Conservation (phyloP, 2,113 vertebrate species). For the Vulpes lagopus region DNA sequence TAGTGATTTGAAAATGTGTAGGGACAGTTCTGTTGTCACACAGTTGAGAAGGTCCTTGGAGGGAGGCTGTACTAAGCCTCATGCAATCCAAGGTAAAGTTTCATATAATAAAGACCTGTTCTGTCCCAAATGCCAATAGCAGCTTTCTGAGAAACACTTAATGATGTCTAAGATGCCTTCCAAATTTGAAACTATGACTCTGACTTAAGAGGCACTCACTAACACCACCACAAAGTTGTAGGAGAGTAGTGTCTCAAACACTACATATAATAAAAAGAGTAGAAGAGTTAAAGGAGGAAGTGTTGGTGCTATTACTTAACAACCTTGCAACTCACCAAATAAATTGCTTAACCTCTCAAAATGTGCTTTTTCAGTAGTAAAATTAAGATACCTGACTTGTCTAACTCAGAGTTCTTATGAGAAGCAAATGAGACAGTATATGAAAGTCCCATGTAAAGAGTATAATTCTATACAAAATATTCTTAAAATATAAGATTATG, state of each 20-base stretch:
- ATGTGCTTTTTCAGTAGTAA: background rate
- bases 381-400: background rate
- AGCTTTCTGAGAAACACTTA: background rate
- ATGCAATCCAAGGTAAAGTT: background rate
- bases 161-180: background rate
- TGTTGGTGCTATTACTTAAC: background rate
- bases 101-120: background rate
- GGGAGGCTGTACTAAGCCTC: background rate
- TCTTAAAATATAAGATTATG: background rate
- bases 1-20: background rate
- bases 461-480: background rate
- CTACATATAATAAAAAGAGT: background rate
- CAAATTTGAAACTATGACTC: background rate
- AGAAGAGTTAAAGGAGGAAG: background rate
- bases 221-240: background rate
- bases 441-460: background rate
- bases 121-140: background rate
- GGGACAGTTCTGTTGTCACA: background rate
- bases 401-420: background rate
- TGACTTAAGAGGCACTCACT: background rate
- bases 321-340: background rate
- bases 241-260: background rate
- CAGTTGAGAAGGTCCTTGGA: background rate
- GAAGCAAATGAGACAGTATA: background rate
- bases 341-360: background rate